These are phyloP conservation scores for Takifugu bimaculatus DNA, from an alignment of 2,113 vertebrate genomes.

Conservation along the genomic window DNA sequence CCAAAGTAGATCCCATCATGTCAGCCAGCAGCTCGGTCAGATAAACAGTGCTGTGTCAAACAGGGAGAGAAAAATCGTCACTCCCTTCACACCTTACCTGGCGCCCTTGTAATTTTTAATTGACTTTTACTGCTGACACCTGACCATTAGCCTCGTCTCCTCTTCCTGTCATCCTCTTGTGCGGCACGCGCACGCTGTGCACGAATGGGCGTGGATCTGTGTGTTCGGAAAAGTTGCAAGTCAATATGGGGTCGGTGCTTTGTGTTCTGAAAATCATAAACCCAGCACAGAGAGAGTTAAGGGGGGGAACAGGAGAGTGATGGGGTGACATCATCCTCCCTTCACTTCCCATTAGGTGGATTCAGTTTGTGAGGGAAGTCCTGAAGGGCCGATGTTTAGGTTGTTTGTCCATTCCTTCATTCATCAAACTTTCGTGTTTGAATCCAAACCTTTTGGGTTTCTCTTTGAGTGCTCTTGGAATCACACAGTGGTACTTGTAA, in stretches of 20 bases:
- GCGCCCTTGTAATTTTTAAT: conserved; percentile 84
- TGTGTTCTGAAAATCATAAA: conserved; percentile 58
- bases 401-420: conserved; percentile 52
- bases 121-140: conserved; percentile 88
- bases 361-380: conserved; percentile 32
- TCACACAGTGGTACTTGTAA: conserved; percentile 55
- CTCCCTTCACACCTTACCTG: conserved; percentile 74
- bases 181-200: not conserved
- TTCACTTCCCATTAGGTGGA: conserved; percentile 54
- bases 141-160: conserved; percentile 75
- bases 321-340: conserved; percentile 59
- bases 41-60: conserved; percentile 78
- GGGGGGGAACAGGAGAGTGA: conserved; percentile 47
- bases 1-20: conserved; percentile 79
- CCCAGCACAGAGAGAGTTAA: conserved; percentile 28
- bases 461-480: conserved; percentile 54
- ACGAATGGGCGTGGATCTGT: not conserved
- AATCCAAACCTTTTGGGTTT: conserved; percentile 50
- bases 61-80: conserved; percentile 70
- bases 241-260: conserved; percentile 54
- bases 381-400: conserved; percentile 45
- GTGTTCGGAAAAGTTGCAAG: conserved; percentile 8
- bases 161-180: conserved; percentile 48
- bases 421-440: conserved; percentile 41
- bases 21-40: conserved; percentile 77